A percentile compares a stretch with the other conserved stretches of the same genome.
Evolutionary conservation across 2,797 vertebrate genomes (phyloP).

Genomic region (Cottoperca gobio): DNA sequence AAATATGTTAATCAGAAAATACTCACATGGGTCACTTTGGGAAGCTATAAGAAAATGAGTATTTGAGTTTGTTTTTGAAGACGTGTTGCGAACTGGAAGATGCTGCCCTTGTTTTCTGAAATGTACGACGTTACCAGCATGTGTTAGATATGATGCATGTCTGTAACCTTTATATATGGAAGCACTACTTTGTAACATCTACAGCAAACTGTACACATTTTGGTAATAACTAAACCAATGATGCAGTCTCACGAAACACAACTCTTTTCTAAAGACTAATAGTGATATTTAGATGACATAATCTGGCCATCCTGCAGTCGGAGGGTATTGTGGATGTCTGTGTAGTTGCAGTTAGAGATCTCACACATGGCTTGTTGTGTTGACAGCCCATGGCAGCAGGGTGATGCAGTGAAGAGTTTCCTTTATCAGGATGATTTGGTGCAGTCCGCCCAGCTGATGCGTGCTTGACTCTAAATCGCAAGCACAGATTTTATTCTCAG

Average conservation of each 20-base stretch:
- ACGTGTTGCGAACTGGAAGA: no score
- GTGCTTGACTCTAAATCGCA: slow-evolving; percentile 19
- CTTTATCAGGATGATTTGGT: slow-evolving; percentile 29
- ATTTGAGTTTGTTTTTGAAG: background rate
- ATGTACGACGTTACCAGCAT: no score
- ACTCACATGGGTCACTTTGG: no score
- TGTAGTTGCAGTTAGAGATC: slow-evolving; percentile 20
- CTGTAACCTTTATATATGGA: no score
- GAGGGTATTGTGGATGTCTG: background rate
- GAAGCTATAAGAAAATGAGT: no score
- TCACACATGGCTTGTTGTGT: slow-evolving; percentile 9
- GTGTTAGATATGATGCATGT: no score
- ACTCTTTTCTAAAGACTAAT: background rate
- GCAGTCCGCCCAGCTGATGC: slow-evolving; percentile 29
- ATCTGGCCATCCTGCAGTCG: background rate
- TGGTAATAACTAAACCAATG: background rate
- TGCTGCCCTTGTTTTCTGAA: no score
- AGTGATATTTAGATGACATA: background rate
- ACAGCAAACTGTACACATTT: background rate
- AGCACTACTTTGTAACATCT: background rate
- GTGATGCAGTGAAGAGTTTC: slow-evolving; percentile 23
- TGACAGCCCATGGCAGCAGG: slow-evolving; percentile 33
- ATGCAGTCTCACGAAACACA: background rate
- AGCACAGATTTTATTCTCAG: slow-evolving; percentile 22
- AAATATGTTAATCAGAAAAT: no score